A percentile compares a stretch with the other conserved stretches of the same genome.
Evolutionary conservation across 2,888 invertebrate genomes (phyloP).

Genomic region (Caenorhabditis zanzibari): DNA sequence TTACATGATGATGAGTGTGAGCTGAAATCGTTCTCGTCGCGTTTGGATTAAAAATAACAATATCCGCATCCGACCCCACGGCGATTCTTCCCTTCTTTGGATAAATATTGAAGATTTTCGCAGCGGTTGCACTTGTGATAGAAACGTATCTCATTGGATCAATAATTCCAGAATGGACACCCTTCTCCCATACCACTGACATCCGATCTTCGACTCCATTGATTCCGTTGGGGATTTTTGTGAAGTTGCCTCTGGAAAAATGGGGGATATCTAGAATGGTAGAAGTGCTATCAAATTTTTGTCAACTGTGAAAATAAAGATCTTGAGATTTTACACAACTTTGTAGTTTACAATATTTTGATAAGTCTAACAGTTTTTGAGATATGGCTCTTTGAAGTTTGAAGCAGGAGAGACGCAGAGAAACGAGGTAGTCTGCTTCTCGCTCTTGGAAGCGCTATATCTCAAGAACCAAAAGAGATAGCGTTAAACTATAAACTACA

Average conservation of each 20-base stretch:
- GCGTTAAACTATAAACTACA: too few species aligned
- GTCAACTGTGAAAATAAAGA: too few species aligned
- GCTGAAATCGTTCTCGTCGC: slow-evolving; percentile 90
- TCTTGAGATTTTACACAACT: too few species aligned
- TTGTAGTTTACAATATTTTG: too few species aligned
- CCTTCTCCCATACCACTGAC: slow-evolving; percentile 97
- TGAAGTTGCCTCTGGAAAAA: slow-evolving; percentile 55
- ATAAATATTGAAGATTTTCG: slow-evolving; percentile 97
- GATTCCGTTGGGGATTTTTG: slow-evolving; percentile 87
- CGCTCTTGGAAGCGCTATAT: too few species aligned
- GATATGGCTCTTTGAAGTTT: too few species aligned
- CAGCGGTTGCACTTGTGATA: slow-evolving; percentile 91
- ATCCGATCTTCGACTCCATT: slow-evolving; percentile 97
- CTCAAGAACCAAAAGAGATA: too few species aligned
- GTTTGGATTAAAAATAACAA: slow-evolving; percentile 96
- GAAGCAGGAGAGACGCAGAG: too few species aligned
- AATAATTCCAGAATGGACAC: slow-evolving; percentile 90
- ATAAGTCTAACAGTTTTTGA: too few species aligned
- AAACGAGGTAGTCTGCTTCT: too few species aligned
- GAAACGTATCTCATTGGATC: slow-evolving; percentile 96
- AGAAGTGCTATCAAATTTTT: too few species aligned
- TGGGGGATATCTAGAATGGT: background rate
- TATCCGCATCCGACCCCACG: slow-evolving; percentile 95
- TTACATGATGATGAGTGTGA: slow-evolving; percentile 90
- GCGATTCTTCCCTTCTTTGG: slow-evolving; percentile 96